These are phyloP conservation scores for Myotis yumanensis DNA, from an alignment of 2,113 vertebrate species.

Conservation along the genomic window DNA sequence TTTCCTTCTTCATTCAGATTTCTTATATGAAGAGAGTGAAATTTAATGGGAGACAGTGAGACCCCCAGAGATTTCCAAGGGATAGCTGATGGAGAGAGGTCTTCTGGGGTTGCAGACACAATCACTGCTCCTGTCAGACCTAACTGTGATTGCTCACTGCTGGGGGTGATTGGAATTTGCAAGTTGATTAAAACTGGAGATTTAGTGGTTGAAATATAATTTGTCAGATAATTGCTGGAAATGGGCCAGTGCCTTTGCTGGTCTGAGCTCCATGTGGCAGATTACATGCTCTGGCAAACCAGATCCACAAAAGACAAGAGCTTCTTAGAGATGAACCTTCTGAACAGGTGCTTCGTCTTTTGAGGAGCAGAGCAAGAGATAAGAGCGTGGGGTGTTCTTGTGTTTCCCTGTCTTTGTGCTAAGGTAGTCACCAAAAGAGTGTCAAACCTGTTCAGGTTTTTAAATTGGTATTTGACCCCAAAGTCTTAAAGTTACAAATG, in stretches of 20 bases:
- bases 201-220: conserved; percentile 66
- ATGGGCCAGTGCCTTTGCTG: conserved; percentile 52
- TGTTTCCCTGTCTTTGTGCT: conserved; percentile 40
- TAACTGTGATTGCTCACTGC: conserved; percentile 35
- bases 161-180: conserved; percentile 58
- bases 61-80: conserved; percentile 31
- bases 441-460: neutral
- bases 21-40: conserved; percentile 36
- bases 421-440: conserved; percentile 38
- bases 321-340: conserved; percentile 51
- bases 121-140: conserved; percentile 17
- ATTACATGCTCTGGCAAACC: conserved; percentile 54
- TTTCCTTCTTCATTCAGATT: conserved; percentile 45
- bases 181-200: conserved; percentile 72
- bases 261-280: conserved; percentile 53
- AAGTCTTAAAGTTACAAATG: neutral
- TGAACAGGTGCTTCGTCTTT: conserved; percentile 16
- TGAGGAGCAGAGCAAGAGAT: neutral
- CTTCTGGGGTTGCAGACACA: conserved; percentile 46
- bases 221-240: conserved; percentile 76
- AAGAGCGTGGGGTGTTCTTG: neutral
- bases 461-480: neutral
- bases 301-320: neutral
- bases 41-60: conserved; percentile 33
- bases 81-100: neutral